Evolutionary conservation across 37 sponge, comb jelly and placozoan genomes (phyloP).

Genomic region (Corticium candelabrum): DNA sequence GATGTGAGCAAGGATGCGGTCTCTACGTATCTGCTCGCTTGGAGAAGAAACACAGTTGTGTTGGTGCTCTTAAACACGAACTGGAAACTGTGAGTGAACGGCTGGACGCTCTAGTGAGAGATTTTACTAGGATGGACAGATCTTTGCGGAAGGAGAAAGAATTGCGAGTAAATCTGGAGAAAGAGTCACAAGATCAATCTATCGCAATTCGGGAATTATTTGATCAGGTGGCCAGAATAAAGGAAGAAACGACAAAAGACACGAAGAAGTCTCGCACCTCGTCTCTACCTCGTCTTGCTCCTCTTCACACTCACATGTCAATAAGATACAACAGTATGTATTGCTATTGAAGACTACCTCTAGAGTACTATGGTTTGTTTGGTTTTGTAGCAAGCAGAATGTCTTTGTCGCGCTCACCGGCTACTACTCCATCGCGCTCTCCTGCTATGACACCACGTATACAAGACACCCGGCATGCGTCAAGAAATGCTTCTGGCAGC

Average conservation of each 20-base stretch:
- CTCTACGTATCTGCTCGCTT: neutral
- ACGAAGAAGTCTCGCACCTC: neutral
- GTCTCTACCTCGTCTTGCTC: neutral
- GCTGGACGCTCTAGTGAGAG: neutral
- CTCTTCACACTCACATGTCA: neutral
- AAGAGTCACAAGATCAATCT: neutral
- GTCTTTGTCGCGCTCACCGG: no score
- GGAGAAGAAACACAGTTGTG: neutral
- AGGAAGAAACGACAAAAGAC: neutral
- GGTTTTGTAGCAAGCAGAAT: no score
- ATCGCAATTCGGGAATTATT: neutral
- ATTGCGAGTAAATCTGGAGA: neutral
- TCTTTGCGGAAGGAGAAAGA: neutral
- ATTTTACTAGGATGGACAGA: neutral
- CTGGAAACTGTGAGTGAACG: neutral
- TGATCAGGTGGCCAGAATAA: neutral
- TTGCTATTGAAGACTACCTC: no score
- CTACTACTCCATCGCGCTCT: no score
- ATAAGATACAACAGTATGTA: neutral
- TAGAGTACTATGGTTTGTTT: neutral
- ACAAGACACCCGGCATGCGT: no score
- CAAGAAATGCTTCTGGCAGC: neutral
- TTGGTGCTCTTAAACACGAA: neutral
- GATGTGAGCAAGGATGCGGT: constrained; percentile 6
- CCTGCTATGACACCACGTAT: no score